Evolutionary conservation across 2,797 vertebrate species (phyloP), one percentile per base, ranked within the genome.

Genomic region (Anabas testudineus): DNA sequence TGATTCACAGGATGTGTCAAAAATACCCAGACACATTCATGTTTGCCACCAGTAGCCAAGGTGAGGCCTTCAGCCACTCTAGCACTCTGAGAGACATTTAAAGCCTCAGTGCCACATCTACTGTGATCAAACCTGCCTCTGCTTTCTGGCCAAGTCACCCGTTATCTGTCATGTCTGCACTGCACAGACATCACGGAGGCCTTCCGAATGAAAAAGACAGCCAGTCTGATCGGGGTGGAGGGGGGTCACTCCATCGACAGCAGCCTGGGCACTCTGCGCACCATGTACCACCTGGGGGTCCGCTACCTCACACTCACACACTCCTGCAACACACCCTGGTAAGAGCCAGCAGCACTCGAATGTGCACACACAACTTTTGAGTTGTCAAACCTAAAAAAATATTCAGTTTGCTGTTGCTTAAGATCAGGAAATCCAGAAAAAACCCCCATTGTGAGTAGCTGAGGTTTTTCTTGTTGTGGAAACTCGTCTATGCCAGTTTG

Each of bases 271-370:
- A 94, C 96, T 16, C 91, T 99, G 74, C 94, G 97, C 46, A 86
- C 82, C 3, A 94, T 99, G 92, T 97, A 99, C 90, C 90, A 81
- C 1, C 90, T 99, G 85, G 98, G 97, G 0, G 96, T 95, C 34
- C 96, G 97, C 49, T 99, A 99, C 86, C 90, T 99, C 87, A 98
- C 97, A 1, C 94, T 99, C 46, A 97, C 96, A n/a, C 97, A 99
- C 87, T 97, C 91, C 91, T 99, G 98, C 87, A 99, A 96, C 92
- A 97, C 96, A 0, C 97, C 97, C 45, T 99, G 97, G 97, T 98
- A 83, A 93, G 91, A 48, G 21, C 24, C n/a, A 37, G 7, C n/a
- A 43, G 5, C 19, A 34, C 7, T 28, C 26, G 6, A 28, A 28
- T 28, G 26, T 28, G 32, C n/a, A n/a, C n/a, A n/a, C n/a, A n/a